Base-by-base conservation (phyloP, 2,888 invertebrate species). In the Andricus curvator region DNA sequence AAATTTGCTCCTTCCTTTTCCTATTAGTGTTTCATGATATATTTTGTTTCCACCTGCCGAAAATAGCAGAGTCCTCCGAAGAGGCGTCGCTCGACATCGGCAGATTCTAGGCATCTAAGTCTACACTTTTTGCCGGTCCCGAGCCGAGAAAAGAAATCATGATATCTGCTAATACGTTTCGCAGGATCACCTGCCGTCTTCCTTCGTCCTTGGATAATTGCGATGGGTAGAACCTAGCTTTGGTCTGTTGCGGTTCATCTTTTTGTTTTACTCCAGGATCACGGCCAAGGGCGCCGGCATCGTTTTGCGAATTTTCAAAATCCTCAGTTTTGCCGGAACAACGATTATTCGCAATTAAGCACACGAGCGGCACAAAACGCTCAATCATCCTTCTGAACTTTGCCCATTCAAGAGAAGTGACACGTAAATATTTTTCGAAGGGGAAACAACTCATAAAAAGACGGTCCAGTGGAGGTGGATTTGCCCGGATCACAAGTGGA, bases 191-290 rank as follows among this genome's bases (percentile, higher is more conserved):
- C 91, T 91, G 91, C 91, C 88, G 87, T 81, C 86, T 87, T 88
- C 87, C 85, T 85, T 87, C 88, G 90, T 88, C 91, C 91, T 91
- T 91, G 90, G 88, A 88, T 89, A 90, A 91, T 90, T 90, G 89
- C 88, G 87, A 84, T 85, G 85, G 87, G 84, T 84, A 80, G 84
- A 79, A 83, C 79, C 82, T 74, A 74, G 74, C 74, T 60, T 78
- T n/a, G 17, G 56, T 62, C 37, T 37, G 37, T 37, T 37, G 37
- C 17, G 62, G 5, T 80, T 48, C 64, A 37, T 51, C 56, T 29
- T 37, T 77, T 66, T 56, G 20, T 77, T 68, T 56, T 33, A 29
- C 22, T 17, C 33, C 20, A 64, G 22, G 51, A 44, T 74, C 66
- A 74, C 65, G 78, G 84, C 81, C 83, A 80, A 80, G 81, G 82